A percentile compares a stretch with the other conserved stretches of the same genome.
Evolutionary conservation across 2,888 invertebrate species (phyloP).

Genomic region (Leucoma salicis): DNA sequence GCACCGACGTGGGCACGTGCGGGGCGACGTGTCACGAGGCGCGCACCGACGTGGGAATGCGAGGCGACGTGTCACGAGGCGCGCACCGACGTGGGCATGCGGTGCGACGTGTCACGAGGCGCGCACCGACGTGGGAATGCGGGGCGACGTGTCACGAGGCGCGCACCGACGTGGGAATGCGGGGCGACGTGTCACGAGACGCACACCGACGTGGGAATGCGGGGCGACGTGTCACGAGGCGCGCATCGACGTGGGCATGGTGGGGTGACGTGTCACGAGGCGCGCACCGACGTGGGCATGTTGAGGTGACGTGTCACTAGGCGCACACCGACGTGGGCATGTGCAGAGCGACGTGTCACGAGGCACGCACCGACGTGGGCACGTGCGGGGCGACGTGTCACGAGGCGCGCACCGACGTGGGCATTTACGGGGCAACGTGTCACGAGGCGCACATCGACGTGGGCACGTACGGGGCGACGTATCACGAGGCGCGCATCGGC

Average conservation of each 20-base stretch:
- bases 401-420: too few relatives aligned
- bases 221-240: slow-evolving; percentile 19
- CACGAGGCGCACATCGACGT: slow-evolving; percentile 3
- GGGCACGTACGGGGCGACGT: slow-evolving; percentile 3
- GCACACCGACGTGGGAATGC: slow-evolving; percentile 2
- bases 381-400: slow-evolving; percentile 26
- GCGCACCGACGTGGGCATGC: slow-evolving; percentile 20
- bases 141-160: slow-evolving; percentile 3
- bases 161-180: slow-evolving; percentile 12
- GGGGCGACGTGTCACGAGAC: background rate
- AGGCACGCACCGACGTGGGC: slow-evolving; percentile 1
- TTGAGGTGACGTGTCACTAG: slow-evolving; percentile 2
- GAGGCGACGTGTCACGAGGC: too few relatives aligned
- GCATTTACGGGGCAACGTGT: slow-evolving; percentile 6
- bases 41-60: too few relatives aligned
- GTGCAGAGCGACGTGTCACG: background rate
- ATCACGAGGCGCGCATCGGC: slow-evolving; percentile 13
- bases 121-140: slow-evolving; percentile 6
- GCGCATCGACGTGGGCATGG: slow-evolving; percentile 63
- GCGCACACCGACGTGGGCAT: slow-evolving; percentile 13
- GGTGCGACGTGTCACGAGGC: slow-evolving; percentile 35
- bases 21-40: background rate
- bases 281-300: slow-evolving; percentile 6
- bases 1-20: slow-evolving; percentile 9
- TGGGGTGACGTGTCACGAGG: slow-evolving; percentile 68